Percentiles rank a stretch among this genome's conserved stretches.
phyloP scores from a whole-genome alignment of 2,113 vertebrate species.

The Ptilorrhoa leucosticta region DNA sequence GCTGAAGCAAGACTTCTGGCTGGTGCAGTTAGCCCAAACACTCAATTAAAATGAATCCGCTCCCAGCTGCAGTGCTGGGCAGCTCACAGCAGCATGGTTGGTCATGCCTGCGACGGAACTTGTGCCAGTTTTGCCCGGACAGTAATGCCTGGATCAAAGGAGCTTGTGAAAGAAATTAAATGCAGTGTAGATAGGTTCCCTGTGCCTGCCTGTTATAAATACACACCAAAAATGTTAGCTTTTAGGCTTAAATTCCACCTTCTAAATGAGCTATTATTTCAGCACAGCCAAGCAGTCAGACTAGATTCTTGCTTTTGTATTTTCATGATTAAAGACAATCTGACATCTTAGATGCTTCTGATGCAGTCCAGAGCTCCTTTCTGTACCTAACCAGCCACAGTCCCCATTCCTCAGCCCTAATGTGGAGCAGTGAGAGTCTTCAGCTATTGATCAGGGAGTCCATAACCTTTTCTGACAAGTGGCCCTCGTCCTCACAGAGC shows the following conservation, averaged over 20 bases:
- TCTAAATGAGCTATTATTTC: constrained; percentile 32
- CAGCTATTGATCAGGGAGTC: not conserved
- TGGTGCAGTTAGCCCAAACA: not conserved
- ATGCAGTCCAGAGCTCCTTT: not conserved
- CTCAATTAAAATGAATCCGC: not conserved
- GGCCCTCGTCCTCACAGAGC: not conserved
- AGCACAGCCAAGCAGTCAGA: not conserved
- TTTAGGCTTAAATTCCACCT: constrained; percentile 31
- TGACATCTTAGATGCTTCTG: not conserved
- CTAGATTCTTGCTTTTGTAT: not conserved
- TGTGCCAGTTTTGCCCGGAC: not conserved
- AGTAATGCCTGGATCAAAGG: constrained; percentile 14
- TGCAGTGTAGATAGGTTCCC: not conserved
- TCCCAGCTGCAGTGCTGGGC: not conserved
- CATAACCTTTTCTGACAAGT: not conserved
- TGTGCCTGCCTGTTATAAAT: not conserved
- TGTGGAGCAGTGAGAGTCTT: not conserved
- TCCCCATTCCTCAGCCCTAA: not conserved
- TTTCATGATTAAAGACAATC: constrained; percentile 4
- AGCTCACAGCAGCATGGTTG: not conserved
- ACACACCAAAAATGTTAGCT: not conserved
- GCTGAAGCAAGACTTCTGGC: not conserved
- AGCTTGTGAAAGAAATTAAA: constrained; percentile 10
- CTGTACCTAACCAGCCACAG: not conserved
- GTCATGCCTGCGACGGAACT: not conserved